Conservation (phyloP, 2,888 invertebrate species). For the Tryphoninae sp. region DNA sequence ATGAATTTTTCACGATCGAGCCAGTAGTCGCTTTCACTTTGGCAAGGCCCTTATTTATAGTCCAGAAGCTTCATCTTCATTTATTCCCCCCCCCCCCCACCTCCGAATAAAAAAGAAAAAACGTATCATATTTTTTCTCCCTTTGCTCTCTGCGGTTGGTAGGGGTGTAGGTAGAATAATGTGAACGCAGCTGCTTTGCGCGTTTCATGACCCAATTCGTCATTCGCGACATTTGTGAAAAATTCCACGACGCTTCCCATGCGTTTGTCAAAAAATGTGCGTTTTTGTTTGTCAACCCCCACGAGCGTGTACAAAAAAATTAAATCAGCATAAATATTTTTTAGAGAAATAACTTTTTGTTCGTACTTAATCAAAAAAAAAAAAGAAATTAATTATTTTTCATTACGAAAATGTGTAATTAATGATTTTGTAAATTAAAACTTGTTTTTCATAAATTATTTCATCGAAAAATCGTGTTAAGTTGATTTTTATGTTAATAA, state of each 20-base stretch:
- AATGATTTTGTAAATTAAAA: too few relatives aligned
- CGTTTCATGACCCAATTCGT: constrained; percentile 18
- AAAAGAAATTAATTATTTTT: too few relatives aligned
- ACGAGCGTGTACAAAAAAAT: constrained; percentile 1
- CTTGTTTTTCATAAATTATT: too few relatives aligned
- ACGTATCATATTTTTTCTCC: constrained; percentile 13
- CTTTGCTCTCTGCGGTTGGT: background rate
- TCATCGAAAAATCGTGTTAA: too few relatives aligned
- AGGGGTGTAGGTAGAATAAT: background rate
- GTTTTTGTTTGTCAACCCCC: constrained; percentile 2
- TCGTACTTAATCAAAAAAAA: too few relatives aligned
- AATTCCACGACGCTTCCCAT: background rate
- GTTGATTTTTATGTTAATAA: too few relatives aligned
- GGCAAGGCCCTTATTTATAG: background rate
- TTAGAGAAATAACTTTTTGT: too few relatives aligned
- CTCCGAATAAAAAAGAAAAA: background rate
- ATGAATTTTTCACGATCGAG: background rate
- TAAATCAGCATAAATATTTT: too few relatives aligned
- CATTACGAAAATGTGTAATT: too few relatives aligned
- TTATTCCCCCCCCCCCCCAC: background rate
- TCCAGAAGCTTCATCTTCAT: constrained; percentile 12
- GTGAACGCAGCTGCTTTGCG: background rate
- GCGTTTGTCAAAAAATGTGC: constrained; percentile 3
- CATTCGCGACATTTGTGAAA: background rate
- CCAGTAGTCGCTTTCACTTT: background rate